Base-by-base conservation (phyloP, 1,140 invertebrate species). In the Melanaphis sacchari region DNA sequence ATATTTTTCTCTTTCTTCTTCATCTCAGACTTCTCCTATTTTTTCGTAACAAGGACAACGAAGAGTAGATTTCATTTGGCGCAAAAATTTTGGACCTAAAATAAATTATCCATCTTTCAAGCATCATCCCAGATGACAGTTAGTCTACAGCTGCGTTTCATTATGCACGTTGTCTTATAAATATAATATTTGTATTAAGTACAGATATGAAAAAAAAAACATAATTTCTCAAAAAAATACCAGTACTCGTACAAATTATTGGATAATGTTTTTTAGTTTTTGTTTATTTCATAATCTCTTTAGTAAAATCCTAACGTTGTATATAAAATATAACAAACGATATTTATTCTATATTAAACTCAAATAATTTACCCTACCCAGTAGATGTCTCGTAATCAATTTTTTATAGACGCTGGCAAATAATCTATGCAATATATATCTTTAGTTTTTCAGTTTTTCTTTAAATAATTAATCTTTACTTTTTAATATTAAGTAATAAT, bases 1-100 rank as follows among this genome's bases (percentile, higher is more conserved):
- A 91, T n/a, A 88, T 49, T 38, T 90, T 38, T 52, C 88, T 90
- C n/a, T 90, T 59, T 49, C 87, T 84, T 49, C 41, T 89, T 52
- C 52, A 24, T 90, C 52, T 66, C 49, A 5, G 24, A 38, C 49
- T 38, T 40, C 36, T 90, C 36, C 36, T 52, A 40, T 84, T 43
- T 87, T 43, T 43, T 87, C 15, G 40, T 31, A 87, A 87, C 84
- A 43, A 85, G 38, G 40, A 43, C 84, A 46, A 87, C 18, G 31
- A 49, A 38, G 2, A 87, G 85, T 1, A 41, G 41, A 87, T 87
- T 87, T 46, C n/a, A 46, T 49, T 87, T 87, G 41, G 43, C 31
- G 41, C 26, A 46, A 87, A 81, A 87, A 87, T 87, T 49, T 36
- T n/a, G 40, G 31, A 85, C 26, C 40, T 41, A 4, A 43, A 43